Evolutionary conservation across 2,888 invertebrate genomes (phyloP).

Genomic region (Drosophila longiperda): DNA sequence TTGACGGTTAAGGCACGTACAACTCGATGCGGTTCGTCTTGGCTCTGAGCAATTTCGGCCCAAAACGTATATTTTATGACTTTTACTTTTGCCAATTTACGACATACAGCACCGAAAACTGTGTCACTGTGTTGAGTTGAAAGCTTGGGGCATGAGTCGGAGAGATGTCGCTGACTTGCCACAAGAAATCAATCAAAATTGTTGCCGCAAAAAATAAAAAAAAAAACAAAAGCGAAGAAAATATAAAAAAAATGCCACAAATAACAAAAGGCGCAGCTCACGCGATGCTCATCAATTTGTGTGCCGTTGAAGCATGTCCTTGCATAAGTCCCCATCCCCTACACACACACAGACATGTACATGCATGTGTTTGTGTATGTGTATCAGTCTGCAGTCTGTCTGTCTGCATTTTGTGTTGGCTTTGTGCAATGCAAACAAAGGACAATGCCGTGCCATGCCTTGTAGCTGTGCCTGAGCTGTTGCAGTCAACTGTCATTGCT

Average conservation of each 20-base stretch:
- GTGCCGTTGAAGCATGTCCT: conserved; percentile 61
- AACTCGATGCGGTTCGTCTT: conserved; percentile 14
- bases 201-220: conserved; percentile 54
- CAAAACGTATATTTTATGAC: conserved; percentile 63
- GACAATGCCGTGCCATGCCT: conserved; percentile 69
- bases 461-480: conserved; percentile 49
- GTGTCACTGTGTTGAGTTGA: conserved; percentile 57
- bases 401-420: conserved; percentile 68
- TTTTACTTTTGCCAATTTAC: conserved; percentile 71
- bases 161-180: conserved; percentile 71
- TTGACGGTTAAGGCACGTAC: conserved; percentile 54
- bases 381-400: conserved; percentile 30
- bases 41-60: conserved; percentile 28
- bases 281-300: conserved; percentile 80
- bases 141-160: background rate
- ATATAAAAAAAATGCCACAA: conserved; percentile 20
- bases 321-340: conserved; percentile 50
- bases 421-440: conserved; percentile 78
- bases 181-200: conserved; percentile 80
- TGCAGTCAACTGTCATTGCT: conserved; percentile 55
- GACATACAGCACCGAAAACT: conserved; percentile 40
- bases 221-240: conserved; percentile 6
- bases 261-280: conserved; percentile 71
- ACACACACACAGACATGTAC: conserved; percentile 17
- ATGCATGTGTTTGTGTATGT: conserved; percentile 27